These are phyloP conservation scores for Formica aserva DNA, from an alignment of 2,888 invertebrate species.

Conservation along the genomic window DNA sequence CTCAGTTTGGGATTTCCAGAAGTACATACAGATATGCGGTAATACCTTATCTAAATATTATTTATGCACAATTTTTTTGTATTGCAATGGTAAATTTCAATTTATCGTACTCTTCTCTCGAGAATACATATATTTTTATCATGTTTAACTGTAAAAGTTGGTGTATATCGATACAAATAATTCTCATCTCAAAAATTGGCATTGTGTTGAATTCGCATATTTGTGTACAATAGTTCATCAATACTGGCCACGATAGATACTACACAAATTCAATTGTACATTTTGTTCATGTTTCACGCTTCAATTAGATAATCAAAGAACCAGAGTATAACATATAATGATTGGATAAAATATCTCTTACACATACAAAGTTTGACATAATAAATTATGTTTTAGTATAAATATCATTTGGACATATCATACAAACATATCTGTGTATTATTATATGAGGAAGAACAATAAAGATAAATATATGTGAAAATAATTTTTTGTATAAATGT, in stretches of 20 bases:
- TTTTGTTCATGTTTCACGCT: constrained; percentile 24
- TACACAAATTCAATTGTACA: constrained; percentile 32
- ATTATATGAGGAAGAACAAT: constrained; percentile 73
- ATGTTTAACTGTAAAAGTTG: constrained; percentile 32
- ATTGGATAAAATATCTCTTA: constrained; percentile 25
- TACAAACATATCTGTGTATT: constrained; percentile 63
- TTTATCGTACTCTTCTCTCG: constrained; percentile 31
- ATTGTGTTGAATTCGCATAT: constrained; percentile 31
- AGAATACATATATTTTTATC: constrained; percentile 14
- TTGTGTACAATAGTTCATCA: constrained; percentile 8
- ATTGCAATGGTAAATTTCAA: constrained; percentile 34
- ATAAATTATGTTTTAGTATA: constrained; percentile 63
- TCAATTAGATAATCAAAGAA: constrained; percentile 32
- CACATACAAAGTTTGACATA: constrained; percentile 59
- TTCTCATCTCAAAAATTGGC: constrained; percentile 53
- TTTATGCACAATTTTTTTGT: constrained; percentile 21
- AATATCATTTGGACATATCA: constrained; percentile 65
- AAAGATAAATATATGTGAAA: constrained; percentile 65
- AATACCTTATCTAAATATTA: constrained; percentile 41
- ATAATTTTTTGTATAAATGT: constrained; percentile 60
- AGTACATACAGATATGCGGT: constrained; percentile 40
- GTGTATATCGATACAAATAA: constrained; percentile 50
- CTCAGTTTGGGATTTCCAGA: constrained; percentile 28
- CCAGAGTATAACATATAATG: constrained; percentile 58
- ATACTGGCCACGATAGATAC: constrained; percentile 33